A percentile compares a stretch with the other conserved stretches of the same genome.
These are phyloP conservation scores for Drosophila antonietae DNA, from an alignment of 2,888 invertebrate genomes.

Conservation along the genomic window DNA sequence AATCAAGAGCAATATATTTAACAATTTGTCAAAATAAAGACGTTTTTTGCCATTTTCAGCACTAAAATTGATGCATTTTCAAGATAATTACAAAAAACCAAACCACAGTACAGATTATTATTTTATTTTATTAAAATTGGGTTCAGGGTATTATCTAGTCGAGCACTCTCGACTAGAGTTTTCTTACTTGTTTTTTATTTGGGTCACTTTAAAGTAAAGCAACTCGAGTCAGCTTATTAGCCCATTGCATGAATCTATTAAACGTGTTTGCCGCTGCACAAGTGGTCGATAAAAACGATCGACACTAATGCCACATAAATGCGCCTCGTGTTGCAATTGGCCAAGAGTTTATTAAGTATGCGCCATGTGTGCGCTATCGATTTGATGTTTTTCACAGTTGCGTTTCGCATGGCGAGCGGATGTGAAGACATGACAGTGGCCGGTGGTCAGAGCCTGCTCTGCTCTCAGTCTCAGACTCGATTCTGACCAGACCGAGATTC, in stretches of 20 bases:
- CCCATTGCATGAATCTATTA: constrained; percentile 24
- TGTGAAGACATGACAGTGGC: constrained; percentile 58
- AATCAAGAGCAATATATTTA: too few species aligned
- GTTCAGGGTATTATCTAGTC: too few species aligned
- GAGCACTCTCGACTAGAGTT: too few species aligned
- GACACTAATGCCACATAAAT: constrained; percentile 67
- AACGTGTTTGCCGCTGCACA: constrained; percentile 44
- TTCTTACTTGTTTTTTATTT: too few species aligned
- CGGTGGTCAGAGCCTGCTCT: constrained; percentile 24
- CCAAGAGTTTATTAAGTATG: constrained; percentile 60
- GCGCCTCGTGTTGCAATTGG: constrained; percentile 66
- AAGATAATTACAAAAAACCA: too few species aligned
- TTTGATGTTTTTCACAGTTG: constrained; percentile 32
- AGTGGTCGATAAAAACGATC: constrained; percentile 57
- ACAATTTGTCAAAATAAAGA: too few species aligned
- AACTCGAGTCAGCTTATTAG: constrained; percentile 41
- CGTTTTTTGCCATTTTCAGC: too few species aligned
- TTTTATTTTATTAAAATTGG: too few species aligned
- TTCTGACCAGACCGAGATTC: constrained; percentile 47
- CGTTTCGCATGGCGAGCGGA: constrained; percentile 53
- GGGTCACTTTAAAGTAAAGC: constrained; percentile 55
- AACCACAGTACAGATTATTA: too few species aligned
- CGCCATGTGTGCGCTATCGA: constrained; percentile 61
- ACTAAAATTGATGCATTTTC: too few species aligned
- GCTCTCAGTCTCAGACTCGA: not conserved